Base-by-base conservation (phyloP, 2,113 vertebrate genomes). In the Hydropotes inermis region DNA sequence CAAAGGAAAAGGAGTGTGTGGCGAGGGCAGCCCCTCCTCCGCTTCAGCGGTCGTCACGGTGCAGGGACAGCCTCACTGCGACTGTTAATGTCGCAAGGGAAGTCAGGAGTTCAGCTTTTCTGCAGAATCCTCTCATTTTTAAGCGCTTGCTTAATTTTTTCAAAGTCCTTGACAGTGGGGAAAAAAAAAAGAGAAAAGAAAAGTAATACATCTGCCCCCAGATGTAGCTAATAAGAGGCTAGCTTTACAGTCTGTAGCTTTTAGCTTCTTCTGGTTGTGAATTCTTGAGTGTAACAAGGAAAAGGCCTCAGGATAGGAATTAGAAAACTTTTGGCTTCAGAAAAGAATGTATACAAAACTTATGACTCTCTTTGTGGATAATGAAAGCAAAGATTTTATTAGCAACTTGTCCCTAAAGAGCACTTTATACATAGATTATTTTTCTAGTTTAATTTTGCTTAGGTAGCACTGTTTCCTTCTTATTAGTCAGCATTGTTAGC, bases 401-500 rank as follows among this genome's bases (percentile, higher is more conserved):
- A 95, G 86, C 21, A 9, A n/a, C 30, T 70, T 94, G 55, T 58
- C 89, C 78, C 87, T 97, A 86, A 82, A 96, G 86, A 85, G 61
- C 95, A 89, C 87, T 98, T 97, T 97, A 74, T 92, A 96, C 96
- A 70, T 89, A 28, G 94, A 57, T 97, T 93, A 43, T 28, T 87
- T 61, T 70, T 86, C 87, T 92, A 87, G 52, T 60, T 93, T 95
- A 93, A 70, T 93, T 98, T 89, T 95, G 97, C 97, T 98, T 94
- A 96, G 70, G 76, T 92, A 97, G 28, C 67, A 97, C 78, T 82
- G 39, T 97, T 98, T 98, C 88, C 95, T 95, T 92, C 92, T 52
- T 97, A 92, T 95, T 96, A 96, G 93, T 98, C 97, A 98, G 89
- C 95, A 97, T 97, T 96, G 93, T 96, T 97, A 96, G 95, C 97